These are phyloP conservation scores for Takifugu ocellatus DNA, from an alignment of 2,797 vertebrate species.

Conservation along the genomic window DNA sequence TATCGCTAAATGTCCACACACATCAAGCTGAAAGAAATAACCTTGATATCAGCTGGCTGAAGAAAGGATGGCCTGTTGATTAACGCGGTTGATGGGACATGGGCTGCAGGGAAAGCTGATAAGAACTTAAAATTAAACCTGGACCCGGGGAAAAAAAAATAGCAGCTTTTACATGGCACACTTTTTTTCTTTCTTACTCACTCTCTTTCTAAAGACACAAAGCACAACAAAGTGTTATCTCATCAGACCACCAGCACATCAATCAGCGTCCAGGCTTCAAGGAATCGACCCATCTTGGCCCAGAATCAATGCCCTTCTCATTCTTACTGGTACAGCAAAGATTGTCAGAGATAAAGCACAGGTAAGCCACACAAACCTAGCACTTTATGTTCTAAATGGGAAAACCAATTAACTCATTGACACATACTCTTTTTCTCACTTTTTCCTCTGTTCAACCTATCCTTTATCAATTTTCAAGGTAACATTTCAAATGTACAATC, in stretches of 20 bases:
- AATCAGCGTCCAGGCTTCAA: slow-evolving; percentile 68
- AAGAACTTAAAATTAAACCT: slow-evolving; percentile 74
- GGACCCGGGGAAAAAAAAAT: slow-evolving; percentile 60
- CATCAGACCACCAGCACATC: slow-evolving; percentile 73
- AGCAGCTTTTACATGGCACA: slow-evolving; percentile 41
- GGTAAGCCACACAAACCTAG: slow-evolving; percentile 47
- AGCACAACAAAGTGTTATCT: slow-evolving; percentile 80
- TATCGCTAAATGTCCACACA: slow-evolving; percentile 42
- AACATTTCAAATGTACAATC: slow-evolving; percentile 16
- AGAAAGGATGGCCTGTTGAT: slow-evolving; percentile 57
- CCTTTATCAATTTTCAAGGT: slow-evolving; percentile 37
- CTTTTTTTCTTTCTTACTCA: background rate
- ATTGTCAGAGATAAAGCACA: slow-evolving; percentile 70
- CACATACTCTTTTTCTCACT: slow-evolving; percentile 35
- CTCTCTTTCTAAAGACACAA: slow-evolving; percentile 51
- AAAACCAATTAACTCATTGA: slow-evolving; percentile 68
- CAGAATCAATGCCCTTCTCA: slow-evolving; percentile 74
- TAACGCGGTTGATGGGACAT: slow-evolving; percentile 60
- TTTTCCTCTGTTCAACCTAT: slow-evolving; percentile 38
- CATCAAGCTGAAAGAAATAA: slow-evolving; percentile 53
- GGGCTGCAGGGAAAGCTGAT: slow-evolving; percentile 59
- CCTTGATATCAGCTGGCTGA: slow-evolving; percentile 54
- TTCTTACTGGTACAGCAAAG: slow-evolving; percentile 70
- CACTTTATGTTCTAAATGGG: slow-evolving; percentile 60
- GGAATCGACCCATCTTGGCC: slow-evolving; percentile 69